Evolutionary conservation across 2,113 vertebrate species (phyloP), one percentile per base, ranked within the genome.

Genomic region (Pterocles burchelli): DNA sequence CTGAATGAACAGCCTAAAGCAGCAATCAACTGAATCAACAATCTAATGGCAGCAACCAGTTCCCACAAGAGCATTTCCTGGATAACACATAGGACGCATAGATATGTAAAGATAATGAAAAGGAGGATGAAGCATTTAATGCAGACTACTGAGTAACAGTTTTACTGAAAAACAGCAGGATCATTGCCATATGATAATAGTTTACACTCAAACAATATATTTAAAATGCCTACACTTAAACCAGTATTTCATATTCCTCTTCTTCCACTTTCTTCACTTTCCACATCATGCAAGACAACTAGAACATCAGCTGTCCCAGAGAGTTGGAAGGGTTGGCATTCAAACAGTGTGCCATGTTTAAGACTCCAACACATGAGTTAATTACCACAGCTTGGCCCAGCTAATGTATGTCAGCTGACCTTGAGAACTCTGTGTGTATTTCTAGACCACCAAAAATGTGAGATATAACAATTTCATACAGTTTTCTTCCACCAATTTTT

Each of bases 1-100:
- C 71, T 73, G 63, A 90, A 80, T 34, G 79, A 90, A 79, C 49
- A 85, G 90, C 82, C 90, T 93, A 90, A 93, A 96, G 90, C 90
- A 57, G 38, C 66, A 79, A 91, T 88, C 95, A 95, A 68, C 81
- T 68, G 88, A 78, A 95, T 93, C 85, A 94, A 91, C 81, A 94
- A 63, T 36, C 22, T 91, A 83, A 89, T 49, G 62, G 71, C 62
- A 88, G 36, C 31, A 93, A 70, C 46, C 82, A 52, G n/a, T 57
- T 94, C 85, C 88, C 88, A 94, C 43, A 70, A 73, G 71, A 24
- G 22, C n/a, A 51, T 73, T 88, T 68, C 54, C 90, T 70, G 71
- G 41, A 3, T 14, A 91, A 36, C 78, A 80, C 31, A 73, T 88
- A 88, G 46, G 41, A 83, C 41, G 62, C 6, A 54, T 31, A 66